Percentiles rank a stretch among this genome's conserved stretches.
These are phyloP conservation scores for Pelvicachromis taeniatus DNA, from an alignment of 2,113 vertebrate species.

Conservation along the genomic window DNA sequence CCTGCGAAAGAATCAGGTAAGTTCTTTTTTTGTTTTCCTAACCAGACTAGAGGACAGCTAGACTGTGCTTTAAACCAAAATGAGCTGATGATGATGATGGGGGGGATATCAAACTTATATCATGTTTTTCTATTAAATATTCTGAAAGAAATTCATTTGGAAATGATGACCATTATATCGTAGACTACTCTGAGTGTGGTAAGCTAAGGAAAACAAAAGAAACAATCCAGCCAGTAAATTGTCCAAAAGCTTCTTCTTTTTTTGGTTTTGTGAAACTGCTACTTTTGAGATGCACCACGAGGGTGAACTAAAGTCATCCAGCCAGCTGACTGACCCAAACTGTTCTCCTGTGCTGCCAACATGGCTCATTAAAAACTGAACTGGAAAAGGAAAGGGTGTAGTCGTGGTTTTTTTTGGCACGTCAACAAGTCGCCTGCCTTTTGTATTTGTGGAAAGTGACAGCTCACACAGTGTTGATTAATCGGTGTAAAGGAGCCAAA, in stretches of 20 bases:
- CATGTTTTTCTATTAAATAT: neutral
- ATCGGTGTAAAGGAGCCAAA: neutral
- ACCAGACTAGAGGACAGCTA: neutral
- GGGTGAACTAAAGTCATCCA: neutral
- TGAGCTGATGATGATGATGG: no score
- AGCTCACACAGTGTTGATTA: neutral
- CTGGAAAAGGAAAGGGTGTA: neutral
- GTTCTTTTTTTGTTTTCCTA: neutral
- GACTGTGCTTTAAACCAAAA: neutral
- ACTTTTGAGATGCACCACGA: neutral
- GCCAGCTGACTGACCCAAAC: neutral
- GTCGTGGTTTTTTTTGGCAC: neutral
- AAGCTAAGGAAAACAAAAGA: no score
- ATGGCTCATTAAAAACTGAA: neutral
- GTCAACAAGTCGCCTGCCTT: neutral
- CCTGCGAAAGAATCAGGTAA: neutral
- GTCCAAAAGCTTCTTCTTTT: no score
- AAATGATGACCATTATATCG: neutral
- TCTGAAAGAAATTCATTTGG: neutral
- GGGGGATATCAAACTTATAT: no score
- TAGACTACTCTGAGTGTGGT: no score
- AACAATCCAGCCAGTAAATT: no score
- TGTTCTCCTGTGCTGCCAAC: neutral
- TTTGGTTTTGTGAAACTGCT: neutral
- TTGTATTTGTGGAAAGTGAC: neutral